Evolutionary conservation across 2,113 vertebrate genomes (phyloP).

Genomic region (Apistogramma diplotaenia): DNA sequence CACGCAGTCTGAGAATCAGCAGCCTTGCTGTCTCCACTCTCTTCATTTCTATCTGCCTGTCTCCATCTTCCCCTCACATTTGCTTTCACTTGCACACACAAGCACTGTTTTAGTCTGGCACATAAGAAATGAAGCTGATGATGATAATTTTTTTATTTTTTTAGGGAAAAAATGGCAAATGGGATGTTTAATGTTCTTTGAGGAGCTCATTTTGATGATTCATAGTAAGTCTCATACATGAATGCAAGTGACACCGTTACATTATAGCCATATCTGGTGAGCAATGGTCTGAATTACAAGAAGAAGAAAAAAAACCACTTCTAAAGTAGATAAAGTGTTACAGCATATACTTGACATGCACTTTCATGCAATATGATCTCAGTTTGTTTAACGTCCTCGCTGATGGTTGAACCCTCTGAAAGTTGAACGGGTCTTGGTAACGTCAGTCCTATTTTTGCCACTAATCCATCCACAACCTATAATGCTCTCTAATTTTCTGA

Average conservation of each 20-base stretch:
- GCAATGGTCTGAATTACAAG: background rate
- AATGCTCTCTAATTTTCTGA: conserved; percentile 42
- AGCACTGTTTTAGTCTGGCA: background rate
- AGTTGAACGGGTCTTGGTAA: conserved; percentile 40
- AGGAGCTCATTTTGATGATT: background rate
- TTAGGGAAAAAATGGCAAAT: background rate
- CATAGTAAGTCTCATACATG: background rate
- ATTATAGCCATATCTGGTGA: background rate
- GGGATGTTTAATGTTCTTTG: background rate
- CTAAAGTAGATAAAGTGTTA: background rate
- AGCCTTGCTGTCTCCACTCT: conserved; percentile 61
- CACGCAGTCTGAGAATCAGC: conserved; percentile 74
- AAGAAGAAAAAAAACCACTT: background rate
- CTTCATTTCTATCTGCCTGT: conserved; percentile 34
- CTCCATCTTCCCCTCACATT: conserved; percentile 8
- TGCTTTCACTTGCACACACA: background rate
- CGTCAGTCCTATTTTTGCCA: conserved; percentile 44
- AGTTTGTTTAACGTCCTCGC: background rate
- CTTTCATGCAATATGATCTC: background rate
- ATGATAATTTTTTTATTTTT: background rate
- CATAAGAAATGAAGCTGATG: background rate
- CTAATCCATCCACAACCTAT: conserved; percentile 56
- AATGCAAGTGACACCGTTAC: background rate
- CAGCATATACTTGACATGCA: background rate
- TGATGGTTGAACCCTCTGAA: background rate